Evolutionary conservation across 2,797 vertebrate species (phyloP), one percentile per base, ranked within the genome.

Genomic region (Phrynocephalus guinanensis): DNA sequence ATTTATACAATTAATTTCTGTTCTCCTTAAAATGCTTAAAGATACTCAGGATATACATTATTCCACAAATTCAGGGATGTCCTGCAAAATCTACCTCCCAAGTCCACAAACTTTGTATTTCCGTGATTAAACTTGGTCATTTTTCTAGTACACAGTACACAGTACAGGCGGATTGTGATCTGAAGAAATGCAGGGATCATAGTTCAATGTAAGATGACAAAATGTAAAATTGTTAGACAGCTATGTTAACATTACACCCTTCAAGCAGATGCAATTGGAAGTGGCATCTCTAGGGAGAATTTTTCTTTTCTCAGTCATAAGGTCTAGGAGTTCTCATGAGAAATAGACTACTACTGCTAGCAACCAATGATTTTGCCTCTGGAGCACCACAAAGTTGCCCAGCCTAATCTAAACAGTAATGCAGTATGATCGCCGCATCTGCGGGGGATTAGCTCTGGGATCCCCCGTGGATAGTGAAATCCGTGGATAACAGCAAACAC

Each of bases 41-140:
- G 66, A 22, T 1, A 20, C 33, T 26, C 11, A 15, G 5, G 28
- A 6, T 71, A 70, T 15, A 56, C 52, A 38, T n/a, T 26, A 33
- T 0, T 2, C 15, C 72, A 84, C 26, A 52, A 79, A n/a, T 18
- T 38, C 1, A 15, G 0, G 0, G 11, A 3, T 44, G 26, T 84
- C 48, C 13, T 72, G 15, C 63, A 81, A 8, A 50, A 0, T 8
- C 0, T 0, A 7, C 11, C 30, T 77, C 87, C 30, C n/a, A 5
- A 16, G 13, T 60, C 7, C 6, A 0, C 11, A 76, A 68, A 84
- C 5, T 11, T 30, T 70, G 24, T 66, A 71, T 48, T 20, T 82
- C 50, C 20, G 60, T 15, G 28, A n/a, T 28, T 67, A 56, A 56
- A 73, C 28, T 48, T 26, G 9, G 56, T 85, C 22, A 28, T 30